Conservation (phyloP, 1,140 invertebrate species). For the Chionoecetes opilio region DNA sequence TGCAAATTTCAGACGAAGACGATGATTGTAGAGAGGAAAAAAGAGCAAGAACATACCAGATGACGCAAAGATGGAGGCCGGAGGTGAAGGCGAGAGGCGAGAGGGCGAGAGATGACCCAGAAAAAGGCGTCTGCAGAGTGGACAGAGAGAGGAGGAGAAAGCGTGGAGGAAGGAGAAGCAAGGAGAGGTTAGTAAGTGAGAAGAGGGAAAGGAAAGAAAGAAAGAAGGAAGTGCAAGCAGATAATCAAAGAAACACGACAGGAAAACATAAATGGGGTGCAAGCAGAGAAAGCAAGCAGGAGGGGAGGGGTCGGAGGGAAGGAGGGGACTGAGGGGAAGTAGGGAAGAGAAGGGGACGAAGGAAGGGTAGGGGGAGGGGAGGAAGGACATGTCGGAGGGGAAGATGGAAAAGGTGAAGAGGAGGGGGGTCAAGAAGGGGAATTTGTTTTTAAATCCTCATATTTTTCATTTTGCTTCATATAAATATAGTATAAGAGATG, state of each 20-base stretch:
- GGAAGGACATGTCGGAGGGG: neutral
- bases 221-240: conserved; percentile 13
- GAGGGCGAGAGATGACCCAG: neutral
- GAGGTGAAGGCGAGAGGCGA: neutral
- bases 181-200: neutral
- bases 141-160: neutral
- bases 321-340: neutral
- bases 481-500: neutral
- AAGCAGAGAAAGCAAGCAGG: neutral
- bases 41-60: neutral
- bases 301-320: neutral
- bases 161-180: neutral
- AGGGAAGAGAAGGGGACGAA: neutral
- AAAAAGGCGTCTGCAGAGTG: neutral
- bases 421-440: no score
- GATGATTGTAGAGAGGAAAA: neutral
- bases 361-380: neutral
- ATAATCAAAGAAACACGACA: conserved; percentile 21
- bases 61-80: neutral
- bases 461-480: neutral
- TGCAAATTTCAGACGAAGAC: neutral
- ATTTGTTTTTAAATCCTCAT: no score
- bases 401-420: no score
- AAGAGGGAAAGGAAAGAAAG: neutral
- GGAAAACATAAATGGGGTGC: neutral